Evolutionary conservation across 2,888 invertebrate species (phyloP).

Genomic region (Ferrisia virgata): DNA sequence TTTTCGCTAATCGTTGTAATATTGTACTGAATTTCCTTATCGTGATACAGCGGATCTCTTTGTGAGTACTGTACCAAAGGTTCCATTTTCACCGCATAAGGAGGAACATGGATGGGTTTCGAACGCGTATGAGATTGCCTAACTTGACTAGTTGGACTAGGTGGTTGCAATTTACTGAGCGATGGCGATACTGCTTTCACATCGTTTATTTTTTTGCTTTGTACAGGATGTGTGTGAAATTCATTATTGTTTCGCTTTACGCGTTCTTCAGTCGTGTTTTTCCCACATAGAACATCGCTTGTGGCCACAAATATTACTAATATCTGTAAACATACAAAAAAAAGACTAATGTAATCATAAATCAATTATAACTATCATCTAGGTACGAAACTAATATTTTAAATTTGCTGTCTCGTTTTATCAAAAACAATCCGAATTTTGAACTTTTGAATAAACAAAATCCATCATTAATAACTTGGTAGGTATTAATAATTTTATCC

Average conservation of each 20-base stretch:
- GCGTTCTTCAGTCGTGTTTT: slow-evolving; percentile 36
- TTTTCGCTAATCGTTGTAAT: slow-evolving; percentile 22
- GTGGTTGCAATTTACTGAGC: slow-evolving; percentile 37
- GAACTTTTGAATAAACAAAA: too few relatives aligned
- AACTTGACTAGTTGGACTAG: slow-evolving; percentile 30
- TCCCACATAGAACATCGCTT: neutral
- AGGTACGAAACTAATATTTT: too few relatives aligned
- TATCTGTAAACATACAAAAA: slow-evolving; percentile 3
- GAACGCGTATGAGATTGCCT: neutral
- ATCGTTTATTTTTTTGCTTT: slow-evolving; percentile 19
- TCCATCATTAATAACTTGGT: too few relatives aligned
- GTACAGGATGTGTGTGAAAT: neutral
- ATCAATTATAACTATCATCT: too few relatives aligned
- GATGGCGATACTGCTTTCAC: slow-evolving; percentile 16
- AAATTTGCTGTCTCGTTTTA: too few relatives aligned
- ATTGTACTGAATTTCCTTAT: slow-evolving; percentile 53
- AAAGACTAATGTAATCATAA: too few relatives aligned
- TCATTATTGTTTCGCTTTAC: slow-evolving; percentile 38
- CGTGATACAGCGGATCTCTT: slow-evolving; percentile 72
- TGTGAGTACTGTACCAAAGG: slow-evolving; percentile 76
- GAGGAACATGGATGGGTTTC: slow-evolving; percentile 55
- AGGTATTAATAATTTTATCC: too few relatives aligned
- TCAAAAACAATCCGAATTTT: too few relatives aligned
- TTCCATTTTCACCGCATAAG: slow-evolving; percentile 78
- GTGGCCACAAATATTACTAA: slow-evolving; percentile 5